Conservation (phyloP, 1,140 invertebrate genomes). For the Eueides isabella region DNA sequence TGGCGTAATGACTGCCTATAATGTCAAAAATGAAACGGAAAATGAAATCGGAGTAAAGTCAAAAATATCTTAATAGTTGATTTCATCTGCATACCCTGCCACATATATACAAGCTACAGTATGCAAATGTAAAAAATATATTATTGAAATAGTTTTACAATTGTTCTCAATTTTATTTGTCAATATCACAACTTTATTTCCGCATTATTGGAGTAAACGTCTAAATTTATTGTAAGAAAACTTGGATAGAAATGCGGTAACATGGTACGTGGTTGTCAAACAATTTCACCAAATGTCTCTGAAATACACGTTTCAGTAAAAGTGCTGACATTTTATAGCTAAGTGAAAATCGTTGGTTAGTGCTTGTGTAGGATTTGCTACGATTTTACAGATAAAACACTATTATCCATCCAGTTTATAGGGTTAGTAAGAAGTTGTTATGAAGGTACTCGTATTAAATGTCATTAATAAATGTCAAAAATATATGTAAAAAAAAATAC, state of each 20-base stretch:
- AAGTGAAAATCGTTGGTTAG: constrained; percentile 26
- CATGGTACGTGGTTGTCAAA: constrained; percentile 41
- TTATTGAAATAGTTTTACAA: not conserved
- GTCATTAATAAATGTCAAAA: too few relatives aligned
- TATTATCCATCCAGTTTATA: not conserved
- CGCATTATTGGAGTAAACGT: constrained; percentile 12
- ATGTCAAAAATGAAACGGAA: too few relatives aligned
- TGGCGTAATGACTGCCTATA: too few relatives aligned
- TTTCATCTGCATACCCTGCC: too few relatives aligned
- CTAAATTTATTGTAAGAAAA: constrained; percentile 31
- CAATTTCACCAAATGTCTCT: constrained; percentile 38
- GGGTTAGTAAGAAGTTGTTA: not conserved
- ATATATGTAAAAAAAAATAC: too few relatives aligned
- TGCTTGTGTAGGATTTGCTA: not conserved
- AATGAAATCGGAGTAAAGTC: too few relatives aligned
- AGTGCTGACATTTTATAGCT: constrained; percentile 31
- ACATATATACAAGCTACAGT: not conserved
- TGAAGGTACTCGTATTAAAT: too few relatives aligned
- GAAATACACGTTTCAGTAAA: constrained; percentile 32
- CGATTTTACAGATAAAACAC: not conserved
- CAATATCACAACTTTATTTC: not conserved
- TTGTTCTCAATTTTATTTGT: not conserved
- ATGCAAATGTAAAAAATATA: not conserved
- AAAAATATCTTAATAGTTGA: too few relatives aligned
- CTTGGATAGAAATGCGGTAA: constrained; percentile 35